phyloP scores from a whole-genome alignment of 2,797 vertebrate genomes.

The Hemitrygon akajei region DNA sequence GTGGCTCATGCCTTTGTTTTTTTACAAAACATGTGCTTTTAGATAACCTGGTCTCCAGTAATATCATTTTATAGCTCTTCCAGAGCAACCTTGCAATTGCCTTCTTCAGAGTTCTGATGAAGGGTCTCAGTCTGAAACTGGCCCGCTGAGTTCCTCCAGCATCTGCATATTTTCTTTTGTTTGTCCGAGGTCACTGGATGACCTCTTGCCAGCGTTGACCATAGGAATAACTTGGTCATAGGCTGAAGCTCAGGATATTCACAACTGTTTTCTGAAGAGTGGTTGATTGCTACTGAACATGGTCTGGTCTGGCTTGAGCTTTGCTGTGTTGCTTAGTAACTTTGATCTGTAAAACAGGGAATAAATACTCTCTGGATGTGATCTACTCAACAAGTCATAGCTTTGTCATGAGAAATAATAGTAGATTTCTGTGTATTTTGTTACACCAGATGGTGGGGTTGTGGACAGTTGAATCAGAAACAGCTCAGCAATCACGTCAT shows the following conservation, averaged over 20 bases:
- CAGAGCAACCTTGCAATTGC: not conserved
- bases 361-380: not conserved
- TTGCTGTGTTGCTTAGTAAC: too few relatives aligned
- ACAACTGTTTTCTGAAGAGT: not conserved
- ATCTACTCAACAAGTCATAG: not conserved
- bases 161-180: too few relatives aligned
- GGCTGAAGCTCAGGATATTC: not conserved
- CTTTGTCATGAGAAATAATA: not conserved
- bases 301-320: not conserved
- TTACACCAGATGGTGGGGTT: too few relatives aligned
- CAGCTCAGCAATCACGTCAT: too few relatives aligned
- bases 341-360: not conserved
- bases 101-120: not conserved
- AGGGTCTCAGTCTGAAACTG: too few relatives aligned
- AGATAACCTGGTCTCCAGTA: not conserved
- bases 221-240: not conserved
- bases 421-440: too few relatives aligned
- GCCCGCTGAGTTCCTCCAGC: too few relatives aligned
- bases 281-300: not conserved
- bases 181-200: not conserved
- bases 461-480: too few relatives aligned
- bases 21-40: not conserved
- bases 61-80: not conserved
- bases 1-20: not conserved
- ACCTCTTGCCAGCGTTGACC: not conserved